Percentiles rank a stretch among this genome's conserved stretches.
Evolutionary conservation across 2,888 invertebrate genomes (phyloP).

Genomic region (Sussaba pulchella): DNA sequence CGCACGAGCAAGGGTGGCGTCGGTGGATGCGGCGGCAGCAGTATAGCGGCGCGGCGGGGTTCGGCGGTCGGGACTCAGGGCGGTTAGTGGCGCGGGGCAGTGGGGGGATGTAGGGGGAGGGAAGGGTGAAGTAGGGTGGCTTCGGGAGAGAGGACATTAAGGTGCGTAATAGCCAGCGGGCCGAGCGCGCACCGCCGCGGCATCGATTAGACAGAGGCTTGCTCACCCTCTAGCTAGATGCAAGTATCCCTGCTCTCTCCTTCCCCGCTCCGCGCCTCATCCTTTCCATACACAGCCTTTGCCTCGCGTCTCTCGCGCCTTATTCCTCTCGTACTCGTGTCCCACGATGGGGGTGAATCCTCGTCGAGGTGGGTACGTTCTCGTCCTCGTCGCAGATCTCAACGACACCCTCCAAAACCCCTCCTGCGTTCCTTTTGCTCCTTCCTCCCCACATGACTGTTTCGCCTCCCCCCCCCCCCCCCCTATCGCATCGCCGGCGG

Average conservation of each 20-base stretch:
- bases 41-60: slow-evolving; percentile 65
- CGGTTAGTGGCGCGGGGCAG: no score
- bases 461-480: slow-evolving; percentile 53
- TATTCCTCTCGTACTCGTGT: slow-evolving; percentile 26
- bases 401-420: slow-evolving; percentile 34
- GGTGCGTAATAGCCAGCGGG: slow-evolving; percentile 84
- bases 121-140: no score
- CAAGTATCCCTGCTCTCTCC: slow-evolving; percentile 73
- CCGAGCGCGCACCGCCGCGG: slow-evolving; percentile 84
- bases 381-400: slow-evolving; percentile 61
- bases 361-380: slow-evolving; percentile 50
- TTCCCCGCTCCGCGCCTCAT: slow-evolving; percentile 45
- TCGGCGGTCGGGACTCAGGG: slow-evolving; percentile 64
- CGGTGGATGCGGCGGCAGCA: slow-evolving; percentile 73
- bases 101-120: slow-evolving; percentile 20
- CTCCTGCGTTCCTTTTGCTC: slow-evolving; percentile 32
- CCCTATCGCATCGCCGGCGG: slow-evolving; percentile 17
- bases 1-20: slow-evolving; percentile 68
- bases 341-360: slow-evolving; percentile 17
- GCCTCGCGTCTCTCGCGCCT: slow-evolving; percentile 17
- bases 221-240: slow-evolving; percentile 79
- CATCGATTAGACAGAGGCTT: slow-evolving; percentile 84
- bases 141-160: slow-evolving; percentile 82
- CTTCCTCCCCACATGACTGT: slow-evolving; percentile 59
- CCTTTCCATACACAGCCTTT: slow-evolving; percentile 55